Evolutionary conservation across 2,797 vertebrate species (phyloP), one percentile per base, ranked within the genome.

Genomic region (Galago senegalensis): DNA sequence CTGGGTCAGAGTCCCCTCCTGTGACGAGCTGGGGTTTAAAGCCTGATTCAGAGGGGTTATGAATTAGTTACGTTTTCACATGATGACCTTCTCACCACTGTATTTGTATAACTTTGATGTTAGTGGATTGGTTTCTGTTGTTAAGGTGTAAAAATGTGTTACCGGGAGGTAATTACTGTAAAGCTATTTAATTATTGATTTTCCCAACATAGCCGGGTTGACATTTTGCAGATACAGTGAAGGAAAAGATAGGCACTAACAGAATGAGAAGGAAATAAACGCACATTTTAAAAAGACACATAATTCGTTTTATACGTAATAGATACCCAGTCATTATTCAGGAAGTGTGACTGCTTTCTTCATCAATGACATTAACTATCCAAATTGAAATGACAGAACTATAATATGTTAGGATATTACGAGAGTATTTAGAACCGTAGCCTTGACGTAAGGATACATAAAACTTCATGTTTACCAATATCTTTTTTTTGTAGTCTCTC

Each of bases 121-220:
- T 93, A 97, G 92, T 89, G 89, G 72, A 76, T 97, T 97, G 94
- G 96, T 97, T 98, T 98, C 95, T 98, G 67, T 98, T 97, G 96
- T 98, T 98, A 98, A 98, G 96, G 97, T 97, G 93, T 87, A 97
- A 96, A 98, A 98, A 98, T 97, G 89, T 97, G 93, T 97, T 97
- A 97, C 97, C 96, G 97, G 97, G 93, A 98, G 88, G 97, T 98
- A 98, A 98, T 98, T 98, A 98, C 97, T 95, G 73, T 97, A 98
- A 98, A 98, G 97, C 97, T 98, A 97, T 97, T 98, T 98, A 98
- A 98, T 99, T 98, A 98, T 98, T 98, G 98, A 99, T 98, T 98
- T 98, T 89, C 75, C 97, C 96, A 97, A 91, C 93, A 95, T 98
- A 97, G 96, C 23, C 1, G 58, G 70, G 82, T 96, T 98, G 98